Evolutionary conservation across 2,797 vertebrate species (phyloP).

Genomic region (Sebastes kiyomatsui): DNA sequence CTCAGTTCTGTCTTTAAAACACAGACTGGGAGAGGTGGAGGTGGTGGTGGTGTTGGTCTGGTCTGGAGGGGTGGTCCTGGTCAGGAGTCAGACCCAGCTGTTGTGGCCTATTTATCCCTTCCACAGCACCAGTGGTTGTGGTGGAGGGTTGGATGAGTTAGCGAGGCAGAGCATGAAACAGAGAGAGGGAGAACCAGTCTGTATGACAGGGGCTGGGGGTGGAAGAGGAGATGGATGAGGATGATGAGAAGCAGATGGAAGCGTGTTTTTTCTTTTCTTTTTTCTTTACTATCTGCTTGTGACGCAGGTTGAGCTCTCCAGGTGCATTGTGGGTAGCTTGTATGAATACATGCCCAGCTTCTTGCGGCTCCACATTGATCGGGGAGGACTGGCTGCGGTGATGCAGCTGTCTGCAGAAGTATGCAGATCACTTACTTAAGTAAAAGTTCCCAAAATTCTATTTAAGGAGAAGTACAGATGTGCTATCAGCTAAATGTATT

Average conservation of each 20-base stretch:
- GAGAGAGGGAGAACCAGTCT: slow-evolving; percentile 46
- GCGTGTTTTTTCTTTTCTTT: slow-evolving; percentile 28
- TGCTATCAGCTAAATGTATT: neutral
- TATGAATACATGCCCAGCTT: slow-evolving; percentile 40
- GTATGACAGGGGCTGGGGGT: slow-evolving; percentile 38
- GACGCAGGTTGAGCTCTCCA: slow-evolving; percentile 74
- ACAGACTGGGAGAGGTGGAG: slow-evolving; percentile 15
- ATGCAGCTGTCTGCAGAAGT: slow-evolving; percentile 45
- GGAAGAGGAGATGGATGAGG: slow-evolving; percentile 66
- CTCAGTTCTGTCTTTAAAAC: slow-evolving; percentile 31
- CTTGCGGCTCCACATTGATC: slow-evolving; percentile 50
- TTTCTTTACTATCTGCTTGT: slow-evolving; percentile 57
- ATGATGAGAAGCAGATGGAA: slow-evolving; percentile 80
- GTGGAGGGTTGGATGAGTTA: slow-evolving; percentile 61
- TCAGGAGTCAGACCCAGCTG: slow-evolving; percentile 70
- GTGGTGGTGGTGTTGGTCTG: slow-evolving; percentile 53
- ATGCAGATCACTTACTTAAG: neutral
- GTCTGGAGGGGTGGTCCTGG: slow-evolving; percentile 76
- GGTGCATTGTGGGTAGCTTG: slow-evolving; percentile 77
- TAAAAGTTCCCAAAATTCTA: slow-evolving; percentile 3
- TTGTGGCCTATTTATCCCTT: slow-evolving; percentile 70
- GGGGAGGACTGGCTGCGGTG: slow-evolving; percentile 27
- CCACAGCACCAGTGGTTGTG: slow-evolving; percentile 65
- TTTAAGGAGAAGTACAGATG: neutral
- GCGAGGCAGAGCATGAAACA: slow-evolving; percentile 58